These are phyloP conservation scores for Megaustenia siamemsis DNA, from an alignment of 2,888 invertebrate species.

Conservation along the genomic window DNA sequence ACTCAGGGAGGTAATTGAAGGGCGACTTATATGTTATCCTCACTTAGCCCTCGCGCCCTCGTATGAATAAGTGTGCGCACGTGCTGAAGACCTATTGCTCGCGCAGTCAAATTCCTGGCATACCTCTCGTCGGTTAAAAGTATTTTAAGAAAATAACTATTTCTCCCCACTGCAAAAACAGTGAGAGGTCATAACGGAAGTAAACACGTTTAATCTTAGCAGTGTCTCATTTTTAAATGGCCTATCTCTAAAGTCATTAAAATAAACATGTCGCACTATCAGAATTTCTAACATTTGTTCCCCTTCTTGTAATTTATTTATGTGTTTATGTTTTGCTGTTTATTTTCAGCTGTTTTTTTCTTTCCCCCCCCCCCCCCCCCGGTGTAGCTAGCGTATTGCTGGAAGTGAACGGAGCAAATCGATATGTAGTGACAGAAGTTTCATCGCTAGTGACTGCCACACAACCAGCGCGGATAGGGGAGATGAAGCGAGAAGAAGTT, in stretches of 20 bases:
- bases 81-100: conserved; percentile 21
- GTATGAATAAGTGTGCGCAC: conserved; percentile 29
- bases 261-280: too few species aligned
- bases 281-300: neutral
- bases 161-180: too few species aligned
- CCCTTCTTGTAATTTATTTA: too few species aligned
- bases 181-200: too few species aligned
- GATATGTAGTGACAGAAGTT: neutral
- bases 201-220: neutral
- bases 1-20: neutral
- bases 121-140: neutral
- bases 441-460: conserved; percentile 2
- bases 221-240: neutral
- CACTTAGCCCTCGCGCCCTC: neutral
- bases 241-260: neutral
- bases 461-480: conserved; percentile 4
- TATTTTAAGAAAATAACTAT: neutral
- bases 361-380: too few species aligned
- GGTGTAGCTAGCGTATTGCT: neutral
- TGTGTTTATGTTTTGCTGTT: too few species aligned
- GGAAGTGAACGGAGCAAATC: neutral
- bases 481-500: neutral
- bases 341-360: neutral
- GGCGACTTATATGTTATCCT: neutral
- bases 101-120: conserved; percentile 17